Base-by-base conservation (phyloP, 1,140 invertebrate species). In the Leptopilina clavipes region DNA sequence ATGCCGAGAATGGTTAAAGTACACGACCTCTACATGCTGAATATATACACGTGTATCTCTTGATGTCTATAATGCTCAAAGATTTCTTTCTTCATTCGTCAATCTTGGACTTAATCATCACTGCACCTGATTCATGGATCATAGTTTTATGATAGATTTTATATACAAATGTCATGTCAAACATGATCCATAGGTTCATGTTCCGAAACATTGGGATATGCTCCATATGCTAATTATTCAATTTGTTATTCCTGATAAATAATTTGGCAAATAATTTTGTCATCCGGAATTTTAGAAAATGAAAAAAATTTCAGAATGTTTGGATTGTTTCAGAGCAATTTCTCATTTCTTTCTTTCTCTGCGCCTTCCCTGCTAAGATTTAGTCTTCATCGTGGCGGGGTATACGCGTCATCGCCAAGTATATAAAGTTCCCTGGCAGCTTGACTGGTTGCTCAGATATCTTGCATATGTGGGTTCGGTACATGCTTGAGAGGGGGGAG, bases 321-420 rank as follows among this genome's bases (percentile, higher is more conserved):
- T n/a, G n/a, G n/a, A n/a, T n/a, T n/a, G n/a, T 31, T 31, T 40
- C 48, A 81, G 75, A 73, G 72, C 76, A 70, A 74, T 80, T 77
- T 79, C 81, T 79, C 48, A 17, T 52, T 52, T 81, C 25, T 79
- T 79, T 79, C 71, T 72, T 79, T 77, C 74, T 75, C 77, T 76
- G 25, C 25, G 56, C 74, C 8, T 6, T n/a, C 25, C 31, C 59
- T 73, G 70, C 54, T 84, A 82, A 84, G 84, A 86, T 40, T 40
- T 82, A 77, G 81, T 81, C 82, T 82, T 85, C 81, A 81, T 86
- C 79, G 81, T 77, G 70, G 71, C 81, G 79, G 79, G 83, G n/a
- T n/a, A n/a, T 85, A 87, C 86, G 86, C 87, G 86, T 88, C 87
- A 89, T 89, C 87, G 86, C 87, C 86, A 84, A 87, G 85, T 88